Conservation (phyloP, 1,140 invertebrate species). For the Drosophila arawakana region DNA sequence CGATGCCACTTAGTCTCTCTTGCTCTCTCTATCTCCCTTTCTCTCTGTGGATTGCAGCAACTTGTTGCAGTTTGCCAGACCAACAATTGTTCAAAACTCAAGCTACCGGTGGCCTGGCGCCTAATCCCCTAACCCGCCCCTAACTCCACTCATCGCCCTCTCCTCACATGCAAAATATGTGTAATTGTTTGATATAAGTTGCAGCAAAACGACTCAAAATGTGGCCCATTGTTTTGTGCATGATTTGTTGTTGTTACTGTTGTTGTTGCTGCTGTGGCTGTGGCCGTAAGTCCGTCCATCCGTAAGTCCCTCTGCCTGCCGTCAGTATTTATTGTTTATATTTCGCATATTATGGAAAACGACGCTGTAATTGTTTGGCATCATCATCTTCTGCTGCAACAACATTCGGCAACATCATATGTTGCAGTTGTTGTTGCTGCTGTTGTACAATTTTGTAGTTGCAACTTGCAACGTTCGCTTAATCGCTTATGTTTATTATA, state of each 20-base stretch:
- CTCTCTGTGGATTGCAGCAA: constrained; percentile 61
- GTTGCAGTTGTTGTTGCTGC: constrained; percentile 36
- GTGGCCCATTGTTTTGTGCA: constrained; percentile 83
- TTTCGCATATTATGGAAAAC: constrained; percentile 79
- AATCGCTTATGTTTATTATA: constrained; percentile 77
- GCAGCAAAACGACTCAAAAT: constrained; percentile 72
- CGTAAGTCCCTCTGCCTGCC: constrained; percentile 8
- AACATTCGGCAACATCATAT: constrained; percentile 50
- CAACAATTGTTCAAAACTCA: constrained; percentile 51
- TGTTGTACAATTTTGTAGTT: constrained; percentile 33
- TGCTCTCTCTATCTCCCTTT: constrained; percentile 51
- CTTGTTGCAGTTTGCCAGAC: constrained; percentile 50
- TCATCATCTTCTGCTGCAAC: constrained; percentile 10
- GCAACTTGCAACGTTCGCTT: constrained; percentile 54
- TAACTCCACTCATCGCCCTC: background rate
- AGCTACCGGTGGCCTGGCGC: constrained; percentile 52
- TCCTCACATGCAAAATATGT: constrained; percentile 79
- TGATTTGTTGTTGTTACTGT: constrained; percentile 76
- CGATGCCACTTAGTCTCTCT: constrained; percentile 39
- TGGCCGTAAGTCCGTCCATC: background rate
- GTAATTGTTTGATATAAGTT: constrained; percentile 84
- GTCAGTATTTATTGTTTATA: constrained; percentile 77
- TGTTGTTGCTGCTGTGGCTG: constrained; percentile 43
- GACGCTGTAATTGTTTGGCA: constrained; percentile 55
- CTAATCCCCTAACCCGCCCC: background rate